Percentiles rank a stretch among this genome's conserved stretches.
phyloP scores from a whole-genome alignment of 2,888 invertebrate species.

The Heteromurus nitidus region DNA sequence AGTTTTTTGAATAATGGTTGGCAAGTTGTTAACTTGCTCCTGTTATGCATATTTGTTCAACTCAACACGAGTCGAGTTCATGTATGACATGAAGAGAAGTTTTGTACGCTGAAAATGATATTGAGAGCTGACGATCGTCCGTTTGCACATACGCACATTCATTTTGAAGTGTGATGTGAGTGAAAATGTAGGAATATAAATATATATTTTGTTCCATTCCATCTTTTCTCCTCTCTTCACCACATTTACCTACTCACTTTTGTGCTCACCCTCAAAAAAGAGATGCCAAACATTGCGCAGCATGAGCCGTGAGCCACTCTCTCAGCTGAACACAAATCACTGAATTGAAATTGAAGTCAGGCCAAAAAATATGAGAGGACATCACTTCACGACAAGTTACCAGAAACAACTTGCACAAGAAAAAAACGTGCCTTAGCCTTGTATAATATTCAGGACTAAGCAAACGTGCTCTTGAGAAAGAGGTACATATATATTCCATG shows the following conservation, averaged over 20 bases:
- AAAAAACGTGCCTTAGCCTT: not conserved
- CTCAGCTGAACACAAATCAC: slow-evolving; percentile 43
- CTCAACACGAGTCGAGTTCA: not conserved
- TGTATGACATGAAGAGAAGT: not conserved
- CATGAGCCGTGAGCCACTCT: not conserved
- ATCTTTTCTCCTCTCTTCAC: too few species aligned
- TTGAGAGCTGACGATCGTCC: not conserved
- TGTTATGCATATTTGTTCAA: not conserved
- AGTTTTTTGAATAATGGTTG: not conserved
- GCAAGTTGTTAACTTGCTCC: not conserved
- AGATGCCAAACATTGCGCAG: too few species aligned
- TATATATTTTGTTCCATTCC: too few species aligned
- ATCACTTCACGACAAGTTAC: slow-evolving; percentile 56
- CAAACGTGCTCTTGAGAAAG: not conserved
- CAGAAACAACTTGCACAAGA: slow-evolving; percentile 11
- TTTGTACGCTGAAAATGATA: not conserved
- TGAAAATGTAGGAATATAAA: not conserved
- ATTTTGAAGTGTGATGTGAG: not conserved
- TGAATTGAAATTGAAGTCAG: slow-evolving; percentile 54
- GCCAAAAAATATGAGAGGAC: slow-evolving; percentile 64
- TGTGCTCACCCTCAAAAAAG: too few species aligned
- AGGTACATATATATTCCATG: not conserved
- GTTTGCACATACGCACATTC: not conserved
- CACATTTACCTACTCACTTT: too few species aligned
- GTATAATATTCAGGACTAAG: too few species aligned